Evolutionary conservation across 2,797 vertebrate species (phyloP).

Genomic region (Urophycis tenuis): DNA sequence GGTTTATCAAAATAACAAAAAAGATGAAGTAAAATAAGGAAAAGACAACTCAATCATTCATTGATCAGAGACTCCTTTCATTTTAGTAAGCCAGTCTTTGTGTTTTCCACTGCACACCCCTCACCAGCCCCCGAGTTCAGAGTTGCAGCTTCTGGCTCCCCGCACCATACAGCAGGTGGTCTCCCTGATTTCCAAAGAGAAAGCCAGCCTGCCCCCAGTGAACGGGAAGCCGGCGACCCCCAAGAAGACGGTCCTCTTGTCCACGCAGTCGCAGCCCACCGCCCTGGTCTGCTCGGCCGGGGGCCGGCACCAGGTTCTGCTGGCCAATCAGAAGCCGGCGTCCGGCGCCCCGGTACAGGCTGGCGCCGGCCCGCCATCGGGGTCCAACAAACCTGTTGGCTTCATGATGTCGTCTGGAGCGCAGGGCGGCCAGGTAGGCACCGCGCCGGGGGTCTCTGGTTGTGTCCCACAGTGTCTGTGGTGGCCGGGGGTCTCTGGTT

Average conservation of each 20-base stretch:
- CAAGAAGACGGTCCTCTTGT: conserved; percentile 41
- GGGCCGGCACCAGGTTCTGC: conserved; percentile 33
- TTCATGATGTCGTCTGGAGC: conserved; percentile 40
- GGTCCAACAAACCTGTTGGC: conserved; percentile 28
- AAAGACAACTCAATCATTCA: too few species aligned
- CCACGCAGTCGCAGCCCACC: conserved; percentile 33
- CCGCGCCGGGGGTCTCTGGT: too few species aligned
- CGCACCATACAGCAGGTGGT: conserved; percentile 45
- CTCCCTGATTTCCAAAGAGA: conserved; percentile 25
- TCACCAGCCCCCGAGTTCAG: neutral
- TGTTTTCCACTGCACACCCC: neutral
- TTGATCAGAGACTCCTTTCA: too few species aligned
- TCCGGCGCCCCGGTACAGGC: conserved; percentile 18
- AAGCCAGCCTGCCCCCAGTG: conserved; percentile 4
- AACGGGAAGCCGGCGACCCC: conserved; percentile 28
- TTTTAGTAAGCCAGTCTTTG: neutral
- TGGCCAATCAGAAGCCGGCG: conserved; percentile 4
- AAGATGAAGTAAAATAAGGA: neutral
- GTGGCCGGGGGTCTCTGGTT: too few species aligned
- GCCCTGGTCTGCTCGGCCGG: conserved; percentile 48
- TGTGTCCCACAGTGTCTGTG: neutral
- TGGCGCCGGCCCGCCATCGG: conserved; percentile 21
- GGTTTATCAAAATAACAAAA: neutral
- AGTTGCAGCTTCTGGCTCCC: conserved; percentile 62
- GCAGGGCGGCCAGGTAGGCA: conserved; percentile 5